Conservation (phyloP, 1,140 invertebrate species). For the Cyrtorhinus lividipennis region DNA sequence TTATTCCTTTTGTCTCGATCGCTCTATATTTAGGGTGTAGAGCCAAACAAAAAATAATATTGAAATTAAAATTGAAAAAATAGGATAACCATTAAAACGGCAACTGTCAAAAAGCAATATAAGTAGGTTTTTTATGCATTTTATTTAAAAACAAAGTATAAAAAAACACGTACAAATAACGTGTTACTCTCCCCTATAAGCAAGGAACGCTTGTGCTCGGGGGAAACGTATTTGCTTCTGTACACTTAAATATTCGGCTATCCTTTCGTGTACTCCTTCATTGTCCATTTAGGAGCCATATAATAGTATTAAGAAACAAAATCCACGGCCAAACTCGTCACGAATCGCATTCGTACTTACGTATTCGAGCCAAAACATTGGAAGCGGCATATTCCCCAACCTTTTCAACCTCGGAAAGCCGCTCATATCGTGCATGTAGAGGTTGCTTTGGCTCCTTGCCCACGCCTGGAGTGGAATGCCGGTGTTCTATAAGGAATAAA, state of each 20-base stretch:
- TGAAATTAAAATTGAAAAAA: too few species aligned
- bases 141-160: too few species aligned
- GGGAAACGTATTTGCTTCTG: not conserved
- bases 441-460: constrained; percentile 42
- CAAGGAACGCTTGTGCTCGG: not conserved
- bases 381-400: constrained; percentile 39
- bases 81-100: too few species aligned
- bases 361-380: constrained; percentile 47
- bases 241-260: not conserved
- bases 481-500: constrained; percentile 36
- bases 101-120: too few species aligned
- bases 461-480: constrained; percentile 39
- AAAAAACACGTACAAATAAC: too few species aligned
- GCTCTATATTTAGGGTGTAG: not conserved
- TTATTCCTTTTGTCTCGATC: not conserved
- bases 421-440: constrained; percentile 34
- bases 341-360: constrained; percentile 38
- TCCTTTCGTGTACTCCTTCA: not conserved
- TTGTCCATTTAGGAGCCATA: not conserved
- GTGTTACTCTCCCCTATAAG: too few species aligned
- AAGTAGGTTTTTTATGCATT: too few species aligned
- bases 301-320: not conserved
- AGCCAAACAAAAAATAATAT: too few species aligned
- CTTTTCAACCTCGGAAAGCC: constrained; percentile 31
- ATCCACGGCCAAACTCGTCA: too few species aligned